Base-by-base conservation (phyloP, 2,888 invertebrate species). In the Pollenia angustigena region DNA sequence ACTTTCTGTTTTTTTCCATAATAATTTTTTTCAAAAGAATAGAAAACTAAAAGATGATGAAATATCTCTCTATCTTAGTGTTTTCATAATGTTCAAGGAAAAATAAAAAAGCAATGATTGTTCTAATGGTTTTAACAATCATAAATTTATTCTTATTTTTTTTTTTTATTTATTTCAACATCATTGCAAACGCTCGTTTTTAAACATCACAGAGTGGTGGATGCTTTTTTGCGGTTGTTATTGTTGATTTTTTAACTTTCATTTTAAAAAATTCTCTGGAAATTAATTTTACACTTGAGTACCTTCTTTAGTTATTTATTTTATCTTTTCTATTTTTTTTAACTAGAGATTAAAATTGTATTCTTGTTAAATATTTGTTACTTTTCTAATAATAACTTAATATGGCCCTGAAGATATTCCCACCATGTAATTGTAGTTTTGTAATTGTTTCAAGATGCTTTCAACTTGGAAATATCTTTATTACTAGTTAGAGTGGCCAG, bases 331-430 rank as follows among this genome's bases (percentile, higher is more conserved):
- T 50, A 16, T 68, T 6, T 58, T 76, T 64, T 44, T 64, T 40
- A 12, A 48, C n/a, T 52, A 40, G 23, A 42, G 44, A 66, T 66
- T 66, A 42, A 75, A 75, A 58, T 64, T 68, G 46, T 74, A 56
- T 72, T 76, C 62, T 83, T 78, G 54, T 72, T 78, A 66, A 78
- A 76, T 69, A 62, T 76, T 58, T 78, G n/a, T 16, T 71, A 72
- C 56, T 78, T 78, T 83, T 72, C 66, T 78, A 72, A 72, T 83
- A 83, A 72, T 58, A 83, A 72, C 44, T 76, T 76, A 80, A 69
- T 64, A 54, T 58, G 64, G 58, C 83, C 83, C 78, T 78, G 83
- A 83, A 78, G 54, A 50, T 66, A 32, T 83, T 83, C 71, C 72
- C 78, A 83, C 50, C 83, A 44, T 72, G 48, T 72, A 64, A 83